phyloP scores from a whole-genome alignment of 2,888 invertebrate genomes.

The Scaptomyza parva region DNA sequence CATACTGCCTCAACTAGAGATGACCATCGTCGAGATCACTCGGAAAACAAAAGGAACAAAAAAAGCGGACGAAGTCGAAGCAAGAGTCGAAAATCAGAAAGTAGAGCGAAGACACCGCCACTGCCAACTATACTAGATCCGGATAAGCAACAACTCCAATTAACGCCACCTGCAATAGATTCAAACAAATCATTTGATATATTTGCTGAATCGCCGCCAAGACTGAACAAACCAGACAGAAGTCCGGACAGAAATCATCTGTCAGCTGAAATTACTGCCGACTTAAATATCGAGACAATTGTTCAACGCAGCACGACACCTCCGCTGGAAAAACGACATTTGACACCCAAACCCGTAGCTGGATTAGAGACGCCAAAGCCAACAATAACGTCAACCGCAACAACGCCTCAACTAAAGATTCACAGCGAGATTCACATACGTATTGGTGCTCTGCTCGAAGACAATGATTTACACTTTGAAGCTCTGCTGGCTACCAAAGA shows the following conservation, averaged over 20 bases:
- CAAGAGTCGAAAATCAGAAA: conserved; percentile 27
- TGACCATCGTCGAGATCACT: conserved; percentile 7
- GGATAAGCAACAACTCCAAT: neutral
- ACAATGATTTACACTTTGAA: conserved; percentile 75
- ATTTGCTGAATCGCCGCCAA: conserved; percentile 80
- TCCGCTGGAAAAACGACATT: conserved; percentile 50
- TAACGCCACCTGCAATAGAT: conserved; percentile 16
- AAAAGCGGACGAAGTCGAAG: conserved; percentile 26
- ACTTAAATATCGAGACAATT: neutral
- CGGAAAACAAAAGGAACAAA: neutral
- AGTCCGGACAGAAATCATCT: conserved; percentile 18
- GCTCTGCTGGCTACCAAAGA: conserved; percentile 66
- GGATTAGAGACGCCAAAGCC: conserved; percentile 37
- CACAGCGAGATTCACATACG: conserved; percentile 78
- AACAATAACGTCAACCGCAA: neutral
- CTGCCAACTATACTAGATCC: conserved; percentile 18
- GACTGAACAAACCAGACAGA: conserved; percentile 47
- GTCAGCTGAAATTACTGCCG: conserved; percentile 36
- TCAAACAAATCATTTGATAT: conserved; percentile 64
- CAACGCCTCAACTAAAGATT: conserved; percentile 17
- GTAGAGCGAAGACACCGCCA: conserved; percentile 44
- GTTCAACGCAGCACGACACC: conserved; percentile 66
- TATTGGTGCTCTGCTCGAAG: conserved; percentile 79
- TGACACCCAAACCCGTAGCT: conserved; percentile 5
- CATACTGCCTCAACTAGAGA: neutral